Evolutionary conservation across 2,888 invertebrate genomes (phyloP).

Genomic region (Polyommatus iphigenia): DNA sequence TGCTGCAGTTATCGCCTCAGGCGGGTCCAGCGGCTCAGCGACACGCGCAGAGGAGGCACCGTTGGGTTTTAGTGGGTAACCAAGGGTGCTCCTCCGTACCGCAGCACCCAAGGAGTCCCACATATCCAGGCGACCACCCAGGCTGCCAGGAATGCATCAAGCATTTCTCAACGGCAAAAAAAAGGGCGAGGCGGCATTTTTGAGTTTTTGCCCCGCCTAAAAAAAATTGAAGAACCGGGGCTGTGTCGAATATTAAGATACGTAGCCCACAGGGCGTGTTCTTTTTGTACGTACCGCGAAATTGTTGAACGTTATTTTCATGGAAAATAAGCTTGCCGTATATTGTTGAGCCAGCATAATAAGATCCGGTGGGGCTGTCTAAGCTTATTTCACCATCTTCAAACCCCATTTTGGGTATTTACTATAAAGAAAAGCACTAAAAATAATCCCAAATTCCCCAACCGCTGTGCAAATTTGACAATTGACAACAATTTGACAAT

Average conservation of each 20-base stretch:
- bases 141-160: too few species aligned
- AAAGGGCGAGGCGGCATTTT: too few species aligned
- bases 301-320: conserved; percentile 59
- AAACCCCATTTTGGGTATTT: conserved; percentile 59
- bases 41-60: too few species aligned
- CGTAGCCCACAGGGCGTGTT: neutral
- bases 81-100: too few species aligned
- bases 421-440: neutral
- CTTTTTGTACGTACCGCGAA: conserved; percentile 59
- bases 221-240: too few species aligned
- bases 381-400: conserved; percentile 59
- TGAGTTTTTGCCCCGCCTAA: too few species aligned
- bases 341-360: conserved; percentile 62
- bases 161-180: too few species aligned
- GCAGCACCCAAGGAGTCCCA: too few species aligned
- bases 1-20: too few species aligned
- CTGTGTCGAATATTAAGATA: neutral
- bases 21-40: too few species aligned
- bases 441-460: neutral
- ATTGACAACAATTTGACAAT: neutral
- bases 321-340: conserved; percentile 59
- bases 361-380: conserved; percentile 58
- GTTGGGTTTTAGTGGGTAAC: too few species aligned
- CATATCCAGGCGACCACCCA: too few species aligned
- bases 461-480: neutral